Base-by-base conservation (phyloP, 1,140 invertebrate genomes). In the Trigoniulus corallinus region DNA sequence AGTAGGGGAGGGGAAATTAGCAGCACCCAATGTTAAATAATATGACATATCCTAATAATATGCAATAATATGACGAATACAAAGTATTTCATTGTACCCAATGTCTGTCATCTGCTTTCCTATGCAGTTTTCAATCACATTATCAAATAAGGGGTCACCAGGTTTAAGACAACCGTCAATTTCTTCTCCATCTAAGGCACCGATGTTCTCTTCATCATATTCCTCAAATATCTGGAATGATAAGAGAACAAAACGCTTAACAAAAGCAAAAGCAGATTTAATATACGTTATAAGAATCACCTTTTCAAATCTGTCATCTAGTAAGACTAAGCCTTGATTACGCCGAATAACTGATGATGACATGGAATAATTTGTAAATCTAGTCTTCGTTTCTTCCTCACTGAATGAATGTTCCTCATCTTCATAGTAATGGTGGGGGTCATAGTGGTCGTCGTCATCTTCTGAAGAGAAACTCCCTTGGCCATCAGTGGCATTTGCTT, bases 281-380 rank as follows among this genome's bases (percentile, higher is more conserved):
- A n/a, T n/a, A n/a, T n/a, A n/a, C n/a, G n/a, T n/a, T n/a, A n/a
- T n/a, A n/a, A n/a, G n/a, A n/a, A 12, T 56, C 58, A 88, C 86
- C 67, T 81, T 78, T 70, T 97, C 92, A 74, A 97, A 96, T 60
- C 79, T 75, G 60, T 91, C 80, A 74, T 97, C 93, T 0, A 97
- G 64, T 25, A 88, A 62, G 0, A 78, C 74, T 0, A 95, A 69
- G 45, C 85, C 80, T 50, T 88, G 75, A 67, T 91, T 94, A 56
- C 92, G 75, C 50, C 74, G 72, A 2, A 96, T 85, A 0, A 93
- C 81, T 59, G 88, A 92, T 42, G 87, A 93, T 0, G 82, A 83
- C 79, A 96, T 86, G 0, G 91, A 95, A 66, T 94, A 96, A 59
- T 88, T 80, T 0, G 91, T 94, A 65, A 95, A 95, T 18, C 80